Percentiles rank a stretch among this genome's conserved stretches.
These are phyloP conservation scores for Chionis minor DNA, from an alignment of 2,113 vertebrate species.

Conservation along the genomic window DNA sequence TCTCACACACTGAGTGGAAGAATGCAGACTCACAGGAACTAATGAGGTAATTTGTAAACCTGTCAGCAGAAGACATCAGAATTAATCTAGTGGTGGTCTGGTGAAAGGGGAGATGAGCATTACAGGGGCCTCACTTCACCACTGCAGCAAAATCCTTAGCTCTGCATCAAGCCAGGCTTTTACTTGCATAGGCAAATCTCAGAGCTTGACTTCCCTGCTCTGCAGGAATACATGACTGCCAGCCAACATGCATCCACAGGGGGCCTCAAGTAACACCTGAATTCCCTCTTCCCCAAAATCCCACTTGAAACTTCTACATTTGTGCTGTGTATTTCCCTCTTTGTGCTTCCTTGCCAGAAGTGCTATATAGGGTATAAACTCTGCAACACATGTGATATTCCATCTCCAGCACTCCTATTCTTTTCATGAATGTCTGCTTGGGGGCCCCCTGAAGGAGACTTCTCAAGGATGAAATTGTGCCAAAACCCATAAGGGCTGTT, in stretches of 20 bases:
- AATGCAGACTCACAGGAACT: slow-evolving; percentile 32
- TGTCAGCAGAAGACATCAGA: slow-evolving; percentile 24
- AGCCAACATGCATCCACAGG: not conserved
- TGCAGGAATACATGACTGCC: not conserved
- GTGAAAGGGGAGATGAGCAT: not conserved
- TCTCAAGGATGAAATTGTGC: not conserved
- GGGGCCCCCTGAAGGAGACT: not conserved
- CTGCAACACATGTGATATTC: not conserved
- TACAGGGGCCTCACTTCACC: not conserved
- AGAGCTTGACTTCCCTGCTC: not conserved
- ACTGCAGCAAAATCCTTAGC: not conserved
- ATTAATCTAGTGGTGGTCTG: slow-evolving; percentile 29
- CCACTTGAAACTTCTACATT: not conserved
- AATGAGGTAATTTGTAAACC: slow-evolving; percentile 62
- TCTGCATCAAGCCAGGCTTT: not conserved
- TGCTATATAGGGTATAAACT: not conserved
- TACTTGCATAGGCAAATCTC: not conserved
- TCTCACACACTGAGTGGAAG: not conserved
- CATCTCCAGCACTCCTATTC: not conserved
- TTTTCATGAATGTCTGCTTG: not conserved
- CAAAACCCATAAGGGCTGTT: not conserved
- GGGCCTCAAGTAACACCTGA: not conserved
- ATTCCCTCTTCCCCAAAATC: not conserved
- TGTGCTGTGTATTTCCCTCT: not conserved
- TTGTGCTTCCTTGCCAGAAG: not conserved